Evolutionary conservation across 2,797 vertebrate species (phyloP), one percentile per base, ranked within the genome.

Genomic region (Rhodeus uyekii): DNA sequence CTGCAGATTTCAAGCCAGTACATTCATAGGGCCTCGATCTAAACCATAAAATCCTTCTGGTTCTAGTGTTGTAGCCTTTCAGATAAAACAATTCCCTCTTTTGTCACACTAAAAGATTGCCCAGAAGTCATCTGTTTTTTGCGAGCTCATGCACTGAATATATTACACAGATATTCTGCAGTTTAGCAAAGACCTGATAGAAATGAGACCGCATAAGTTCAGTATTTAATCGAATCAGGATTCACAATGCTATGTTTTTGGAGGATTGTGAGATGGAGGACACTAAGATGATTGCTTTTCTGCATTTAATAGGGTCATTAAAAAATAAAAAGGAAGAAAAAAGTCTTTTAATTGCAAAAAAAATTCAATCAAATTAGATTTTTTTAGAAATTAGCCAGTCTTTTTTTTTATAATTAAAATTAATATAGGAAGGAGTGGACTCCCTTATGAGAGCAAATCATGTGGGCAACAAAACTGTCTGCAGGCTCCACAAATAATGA

Each of bases 401-500:
- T n/a, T n/a, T n/a, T n/a, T n/a, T n/a, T n/a, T n/a, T n/a, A n/a
- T n/a, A 55, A 82, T 76, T 65, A 44, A 75, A 75, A 67, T 58
- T 1, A 75, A 67, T 13, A 53, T 44, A 44, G 86, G 67, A 55
- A 58, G 34, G 27, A 82, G 36, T 34, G 36, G 46, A 75, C 36
- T 65, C 46, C 76, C 80, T 55, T 67, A 42, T 75, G 36, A 75
- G 36, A 75, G 60, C 75, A 64, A 77, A 77, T 61, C 39, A n/a
- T 46, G 75, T n/a, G 60, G 75, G 36, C 76, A 86, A 71, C 65
- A 64, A 55, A 87, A 74, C 50, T 44, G 50, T 12, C 80, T 12
- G 46, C 61, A 39, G 36, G 27, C 60, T 63, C 58, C 48, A 18
- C 67, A 78, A 74, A 6, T 82, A 80, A 65, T 65, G 86, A 88